A percentile compares a stretch with the other conserved stretches of the same genome.
These are phyloP conservation scores for Meda fulgida DNA, from an alignment of 2,797 vertebrate species.

Conservation along the genomic window DNA sequence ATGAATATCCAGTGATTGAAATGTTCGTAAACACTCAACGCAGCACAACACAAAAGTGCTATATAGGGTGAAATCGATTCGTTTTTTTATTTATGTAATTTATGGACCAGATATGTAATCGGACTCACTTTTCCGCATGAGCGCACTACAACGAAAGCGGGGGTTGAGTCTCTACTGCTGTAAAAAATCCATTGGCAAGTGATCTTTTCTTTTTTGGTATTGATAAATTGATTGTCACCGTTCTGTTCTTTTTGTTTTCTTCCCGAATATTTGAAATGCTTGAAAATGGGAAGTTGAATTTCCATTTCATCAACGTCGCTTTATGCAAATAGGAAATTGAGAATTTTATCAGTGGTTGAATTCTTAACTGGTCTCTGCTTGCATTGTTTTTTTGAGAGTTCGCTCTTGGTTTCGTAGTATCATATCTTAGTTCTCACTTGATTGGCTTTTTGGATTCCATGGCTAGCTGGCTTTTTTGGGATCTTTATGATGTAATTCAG, in stretches of 20 bases:
- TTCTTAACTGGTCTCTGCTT: conserved; percentile 72
- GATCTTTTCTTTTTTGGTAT: conserved; percentile 75
- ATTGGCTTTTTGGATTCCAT: conserved; percentile 69
- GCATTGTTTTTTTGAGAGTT: conserved; percentile 59
- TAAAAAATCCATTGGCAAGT: conserved; percentile 74
- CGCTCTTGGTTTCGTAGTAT: conserved; percentile 69
- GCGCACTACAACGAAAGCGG: conserved; percentile 62
- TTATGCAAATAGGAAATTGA: conserved; percentile 77
- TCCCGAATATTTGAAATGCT: conserved; percentile 63
- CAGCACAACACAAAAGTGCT: conserved; percentile 49
- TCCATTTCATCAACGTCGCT: conserved; percentile 73
- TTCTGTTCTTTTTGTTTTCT: conserved; percentile 62
- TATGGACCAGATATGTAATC: conserved; percentile 74
- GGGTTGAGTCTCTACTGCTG: conserved; percentile 80
- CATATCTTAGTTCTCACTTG: conserved; percentile 74
- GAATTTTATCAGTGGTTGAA: conserved; percentile 70
- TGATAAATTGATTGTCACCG: conserved; percentile 71
- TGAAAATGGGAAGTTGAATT: conserved; percentile 65
- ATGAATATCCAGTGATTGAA: conserved; percentile 47
- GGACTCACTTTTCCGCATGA: conserved; percentile 65
- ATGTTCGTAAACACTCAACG: conserved; percentile 10
- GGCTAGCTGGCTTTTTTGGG: conserved; percentile 58
- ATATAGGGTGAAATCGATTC: conserved; percentile 34
- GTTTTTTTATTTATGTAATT: conserved; percentile 77
- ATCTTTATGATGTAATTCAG: conserved; percentile 79